Conservation (phyloP, 2,797 vertebrate species). For the Lepilemur ruficaudatus region DNA sequence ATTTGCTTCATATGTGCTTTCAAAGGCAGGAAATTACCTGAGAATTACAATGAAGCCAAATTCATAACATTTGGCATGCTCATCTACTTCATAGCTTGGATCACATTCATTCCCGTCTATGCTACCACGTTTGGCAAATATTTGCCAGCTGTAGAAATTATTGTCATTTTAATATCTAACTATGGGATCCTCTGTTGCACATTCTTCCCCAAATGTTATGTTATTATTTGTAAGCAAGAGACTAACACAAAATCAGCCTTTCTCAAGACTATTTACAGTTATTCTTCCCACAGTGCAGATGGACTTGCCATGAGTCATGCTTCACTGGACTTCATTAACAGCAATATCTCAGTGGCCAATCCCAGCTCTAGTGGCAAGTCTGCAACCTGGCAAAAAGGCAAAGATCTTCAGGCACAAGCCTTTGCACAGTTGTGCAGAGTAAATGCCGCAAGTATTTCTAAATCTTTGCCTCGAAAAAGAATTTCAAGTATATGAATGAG, state of each 20-base stretch:
- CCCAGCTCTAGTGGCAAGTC: background rate
- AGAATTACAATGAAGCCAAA: conserved; percentile 94
- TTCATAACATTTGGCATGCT: conserved; percentile 96
- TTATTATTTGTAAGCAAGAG: conserved; percentile 91
- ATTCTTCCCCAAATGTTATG: conserved; percentile 93
- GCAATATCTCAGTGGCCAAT: background rate
- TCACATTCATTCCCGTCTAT: conserved; percentile 91
- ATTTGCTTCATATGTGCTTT: conserved; percentile 93
- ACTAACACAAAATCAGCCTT: conserved; percentile 92
- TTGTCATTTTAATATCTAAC: conserved; percentile 93
- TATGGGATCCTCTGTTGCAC: conserved; percentile 92
- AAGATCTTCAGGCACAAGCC: conserved; percentile 57
- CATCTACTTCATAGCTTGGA: conserved; percentile 93
- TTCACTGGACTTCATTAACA: conserved; percentile 76
- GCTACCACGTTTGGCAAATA: conserved; percentile 90
- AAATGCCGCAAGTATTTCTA: conserved; percentile 1
- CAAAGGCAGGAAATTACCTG: conserved; percentile 92
- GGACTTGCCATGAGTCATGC: conserved; percentile 78
- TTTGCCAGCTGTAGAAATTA: conserved; percentile 92
- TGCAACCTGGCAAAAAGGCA: conserved; percentile 71
- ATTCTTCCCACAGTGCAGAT: conserved; percentile 84
- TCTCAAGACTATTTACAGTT: conserved; percentile 89
- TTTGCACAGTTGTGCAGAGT: conserved; percentile 43
- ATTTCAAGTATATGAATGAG: conserved; percentile 83
- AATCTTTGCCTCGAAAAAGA: conserved; percentile 78